Percentiles rank a stretch among this genome's conserved stretches.
Evolutionary conservation across 2,113 vertebrate species (phyloP).

Genomic region (Gnathonemus echidnorhynchus): DNA sequence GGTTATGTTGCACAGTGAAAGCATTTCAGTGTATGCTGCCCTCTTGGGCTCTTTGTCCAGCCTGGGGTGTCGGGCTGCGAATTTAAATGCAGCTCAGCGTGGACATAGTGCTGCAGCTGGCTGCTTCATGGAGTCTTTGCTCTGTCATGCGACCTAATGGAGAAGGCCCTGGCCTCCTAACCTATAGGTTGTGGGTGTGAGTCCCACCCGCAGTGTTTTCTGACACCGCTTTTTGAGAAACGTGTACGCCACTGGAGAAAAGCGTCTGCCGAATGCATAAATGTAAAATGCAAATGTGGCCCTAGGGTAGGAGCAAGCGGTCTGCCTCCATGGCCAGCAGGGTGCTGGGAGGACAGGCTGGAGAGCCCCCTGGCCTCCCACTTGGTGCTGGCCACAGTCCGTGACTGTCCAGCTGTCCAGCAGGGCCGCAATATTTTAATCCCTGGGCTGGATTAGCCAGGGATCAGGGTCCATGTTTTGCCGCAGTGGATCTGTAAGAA

Average conservation of each 20-base stretch:
- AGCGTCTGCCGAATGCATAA: not conserved
- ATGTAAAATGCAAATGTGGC: not conserved
- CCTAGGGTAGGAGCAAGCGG: not conserved
- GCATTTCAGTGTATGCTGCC: not conserved
- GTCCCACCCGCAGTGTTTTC: not conserved
- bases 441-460: conserved; percentile 48
- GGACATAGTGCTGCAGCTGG: not conserved
- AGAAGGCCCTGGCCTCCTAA: conserved; percentile 36
- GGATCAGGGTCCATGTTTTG: conserved; percentile 43
- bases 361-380: not conserved
- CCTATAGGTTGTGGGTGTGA: not conserved
- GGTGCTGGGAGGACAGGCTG: not conserved
- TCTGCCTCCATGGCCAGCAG: not conserved
- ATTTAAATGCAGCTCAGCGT: not conserved
- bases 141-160: conserved; percentile 28
- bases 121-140: not conserved
- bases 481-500: conserved; percentile 36
- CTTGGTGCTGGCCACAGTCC: not conserved
- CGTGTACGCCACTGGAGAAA: not conserved
- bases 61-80: not conserved
- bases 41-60: not conserved
- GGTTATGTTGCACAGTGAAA: not conserved
- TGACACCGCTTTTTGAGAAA: not conserved
- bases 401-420: not conserved
- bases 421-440: conserved; percentile 39